Evolutionary conservation across 2,888 invertebrate species (phyloP).

Genomic region (Corbicula japonica): DNA sequence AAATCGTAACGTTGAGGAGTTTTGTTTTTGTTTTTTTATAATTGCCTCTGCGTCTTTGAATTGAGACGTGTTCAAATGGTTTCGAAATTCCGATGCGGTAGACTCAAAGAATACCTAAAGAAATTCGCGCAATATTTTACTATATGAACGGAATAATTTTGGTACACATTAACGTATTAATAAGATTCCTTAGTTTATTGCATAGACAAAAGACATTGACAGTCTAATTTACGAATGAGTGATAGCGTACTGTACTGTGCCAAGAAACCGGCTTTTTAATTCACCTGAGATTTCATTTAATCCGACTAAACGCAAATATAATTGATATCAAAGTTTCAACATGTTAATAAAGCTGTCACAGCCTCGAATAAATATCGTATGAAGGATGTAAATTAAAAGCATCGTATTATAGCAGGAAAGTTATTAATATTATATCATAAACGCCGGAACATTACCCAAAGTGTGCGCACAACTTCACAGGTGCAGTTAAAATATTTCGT

Average conservation of each 20-base stretch:
- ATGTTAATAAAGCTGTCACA: constrained; percentile 20
- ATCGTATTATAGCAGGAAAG: constrained; percentile 11
- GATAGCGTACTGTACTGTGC: constrained; percentile 12
- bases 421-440: constrained; percentile 26
- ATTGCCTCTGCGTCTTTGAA: no score
- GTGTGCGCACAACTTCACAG: constrained; percentile 5
- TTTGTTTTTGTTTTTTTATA: no score
- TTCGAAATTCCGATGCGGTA: no score
- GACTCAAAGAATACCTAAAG: no score
- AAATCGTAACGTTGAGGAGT: no score
- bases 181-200: constrained; percentile 31
- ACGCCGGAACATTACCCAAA: constrained; percentile 1
- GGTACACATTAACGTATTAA: neutral
- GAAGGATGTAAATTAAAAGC: constrained; percentile 14
- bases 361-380: constrained; percentile 15
- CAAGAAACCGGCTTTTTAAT: constrained; percentile 36
- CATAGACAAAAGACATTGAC: constrained; percentile 40
- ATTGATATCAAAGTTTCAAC: constrained; percentile 34
- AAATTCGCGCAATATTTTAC: no score
- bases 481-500: constrained; percentile 13
- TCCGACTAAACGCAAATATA: constrained; percentile 33
- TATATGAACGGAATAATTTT: no score
- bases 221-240: constrained; percentile 43
- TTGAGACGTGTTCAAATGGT: no score
- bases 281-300: constrained; percentile 35